A percentile compares a stretch with the other conserved stretches of the same genome.
Evolutionary conservation across 2,888 invertebrate genomes (phyloP).

Genomic region (Adelphocoris suturalis): DNA sequence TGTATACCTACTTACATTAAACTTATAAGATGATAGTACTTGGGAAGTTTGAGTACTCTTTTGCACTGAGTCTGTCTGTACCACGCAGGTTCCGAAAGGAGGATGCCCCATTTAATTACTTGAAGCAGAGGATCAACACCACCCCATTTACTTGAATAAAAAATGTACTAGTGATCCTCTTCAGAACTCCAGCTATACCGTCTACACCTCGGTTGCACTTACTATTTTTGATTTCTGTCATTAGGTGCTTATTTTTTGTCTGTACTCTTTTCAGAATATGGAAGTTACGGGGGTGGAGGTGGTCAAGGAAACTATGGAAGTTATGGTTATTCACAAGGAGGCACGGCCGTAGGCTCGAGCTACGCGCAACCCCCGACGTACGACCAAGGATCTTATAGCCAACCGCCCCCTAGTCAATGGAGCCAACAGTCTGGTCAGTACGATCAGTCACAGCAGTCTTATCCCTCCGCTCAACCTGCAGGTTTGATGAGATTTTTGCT

Average conservation of each 20-base stretch:
- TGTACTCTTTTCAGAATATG: slow-evolving; percentile 65
- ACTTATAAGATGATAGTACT: no score
- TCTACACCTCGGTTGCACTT: no score
- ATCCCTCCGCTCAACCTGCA: slow-evolving; percentile 71
- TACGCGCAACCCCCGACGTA: slow-evolving; percentile 74
- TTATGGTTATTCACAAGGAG: slow-evolving; percentile 73
- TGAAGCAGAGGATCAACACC: no score
- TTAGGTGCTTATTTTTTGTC: neutral
- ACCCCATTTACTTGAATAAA: no score
- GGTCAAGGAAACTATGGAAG: slow-evolving; percentile 68
- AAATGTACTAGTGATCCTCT: no score
- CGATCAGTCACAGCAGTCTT: slow-evolving; percentile 70
- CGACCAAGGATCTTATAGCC: slow-evolving; percentile 74
- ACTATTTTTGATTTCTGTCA: neutral
- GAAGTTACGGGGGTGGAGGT: slow-evolving; percentile 67
- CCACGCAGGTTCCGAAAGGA: no score
- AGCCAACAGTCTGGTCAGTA: slow-evolving; percentile 71
- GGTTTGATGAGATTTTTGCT: slow-evolving; percentile 51
- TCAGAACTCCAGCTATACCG: no score
- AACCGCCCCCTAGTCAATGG: slow-evolving; percentile 74
- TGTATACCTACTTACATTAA: no score
- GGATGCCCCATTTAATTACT: no score
- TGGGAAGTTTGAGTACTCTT: no score
- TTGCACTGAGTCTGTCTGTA: no score
- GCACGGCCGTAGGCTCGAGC: slow-evolving; percentile 72